A percentile compares a stretch with the other conserved stretches of the same genome.
Evolutionary conservation across 2,888 invertebrate species (phyloP).

Genomic region (Tachystola acroxantha): DNA sequence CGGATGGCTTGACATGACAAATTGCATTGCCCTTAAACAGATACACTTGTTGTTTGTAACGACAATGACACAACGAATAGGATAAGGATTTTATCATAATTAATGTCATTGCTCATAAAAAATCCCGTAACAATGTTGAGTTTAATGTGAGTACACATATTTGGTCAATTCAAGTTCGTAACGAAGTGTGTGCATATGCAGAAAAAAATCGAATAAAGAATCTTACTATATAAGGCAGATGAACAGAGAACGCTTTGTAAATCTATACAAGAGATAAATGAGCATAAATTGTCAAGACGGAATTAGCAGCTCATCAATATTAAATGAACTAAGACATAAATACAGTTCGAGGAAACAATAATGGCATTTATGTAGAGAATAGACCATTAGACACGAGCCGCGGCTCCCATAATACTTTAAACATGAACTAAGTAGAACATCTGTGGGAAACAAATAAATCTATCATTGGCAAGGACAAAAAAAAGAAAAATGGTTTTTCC

Average conservation of each 20-base stretch:
- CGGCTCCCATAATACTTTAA: slow-evolving; percentile 14
- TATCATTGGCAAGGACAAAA: slow-evolving; percentile 45
- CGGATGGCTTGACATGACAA: slow-evolving; percentile 27
- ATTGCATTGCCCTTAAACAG: slow-evolving; percentile 14
- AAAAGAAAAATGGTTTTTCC: slow-evolving; percentile 29
- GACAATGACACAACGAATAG: neutral
- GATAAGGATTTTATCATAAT: neutral
- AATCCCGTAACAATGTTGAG: too few relatives aligned
- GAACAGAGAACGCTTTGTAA: too few relatives aligned
- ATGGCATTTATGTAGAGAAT: slow-evolving; percentile 42
- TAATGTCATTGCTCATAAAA: neutral
- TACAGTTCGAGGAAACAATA: slow-evolving; percentile 46
- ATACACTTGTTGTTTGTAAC: neutral
- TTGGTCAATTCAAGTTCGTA: too few relatives aligned
- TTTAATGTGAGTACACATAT: too few relatives aligned
- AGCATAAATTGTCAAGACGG: slow-evolving; percentile 21
- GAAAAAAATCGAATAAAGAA: too few relatives aligned
- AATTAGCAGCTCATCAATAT: slow-evolving; percentile 41
- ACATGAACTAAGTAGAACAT: slow-evolving; percentile 10
- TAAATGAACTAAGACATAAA: slow-evolving; percentile 29
- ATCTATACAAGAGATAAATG: neutral
- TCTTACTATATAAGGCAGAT: too few relatives aligned
- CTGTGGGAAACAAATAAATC: slow-evolving; percentile 65
- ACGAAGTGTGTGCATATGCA: too few relatives aligned
- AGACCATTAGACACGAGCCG: slow-evolving; percentile 21